Percentiles rank a stretch among this genome's conserved stretches.
phyloP scores from a whole-genome alignment of 2,888 invertebrate genomes.

The Pseudococcus longispinus region DNA sequence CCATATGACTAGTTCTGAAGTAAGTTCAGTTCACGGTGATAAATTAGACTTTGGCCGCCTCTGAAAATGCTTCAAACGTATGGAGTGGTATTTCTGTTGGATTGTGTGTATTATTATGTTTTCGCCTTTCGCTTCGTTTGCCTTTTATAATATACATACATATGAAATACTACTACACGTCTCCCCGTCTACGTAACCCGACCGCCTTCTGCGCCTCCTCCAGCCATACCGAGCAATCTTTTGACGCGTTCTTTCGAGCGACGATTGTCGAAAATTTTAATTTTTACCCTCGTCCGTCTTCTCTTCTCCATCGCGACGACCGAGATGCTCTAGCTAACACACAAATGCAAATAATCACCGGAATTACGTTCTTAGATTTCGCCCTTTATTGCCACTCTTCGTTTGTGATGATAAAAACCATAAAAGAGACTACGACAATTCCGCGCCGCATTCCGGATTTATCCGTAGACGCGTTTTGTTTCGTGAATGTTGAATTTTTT shows the following conservation, averaged over 20 bases:
- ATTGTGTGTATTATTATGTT: constrained; percentile 16
- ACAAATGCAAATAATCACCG: constrained; percentile 11
- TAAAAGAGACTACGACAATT: neutral
- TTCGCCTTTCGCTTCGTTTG: constrained; percentile 35
- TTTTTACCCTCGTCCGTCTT: neutral
- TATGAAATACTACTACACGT: neutral
- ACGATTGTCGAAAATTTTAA: constrained; percentile 16
- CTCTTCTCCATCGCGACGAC: neutral
- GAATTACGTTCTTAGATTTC: constrained; percentile 11
- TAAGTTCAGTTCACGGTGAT: constrained; percentile 43
- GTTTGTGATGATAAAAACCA: constrained; percentile 5
- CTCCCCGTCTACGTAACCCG: neutral
- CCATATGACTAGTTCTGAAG: constrained; percentile 42
- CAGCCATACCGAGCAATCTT: neutral
- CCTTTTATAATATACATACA: constrained; percentile 33
- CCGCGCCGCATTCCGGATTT: neutral
- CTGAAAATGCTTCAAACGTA: constrained; percentile 35
- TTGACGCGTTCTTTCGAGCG: neutral
- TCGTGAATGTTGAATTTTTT: neutral
- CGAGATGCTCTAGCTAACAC: neutral
- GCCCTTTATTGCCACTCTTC: neutral
- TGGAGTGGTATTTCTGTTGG: constrained; percentile 39
- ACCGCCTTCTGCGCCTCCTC: neutral
- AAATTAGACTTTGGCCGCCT: constrained; percentile 42
- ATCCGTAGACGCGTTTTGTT: neutral